Conservation (phyloP, 2,113 vertebrate species). For the Ascaphus truei region DNA sequence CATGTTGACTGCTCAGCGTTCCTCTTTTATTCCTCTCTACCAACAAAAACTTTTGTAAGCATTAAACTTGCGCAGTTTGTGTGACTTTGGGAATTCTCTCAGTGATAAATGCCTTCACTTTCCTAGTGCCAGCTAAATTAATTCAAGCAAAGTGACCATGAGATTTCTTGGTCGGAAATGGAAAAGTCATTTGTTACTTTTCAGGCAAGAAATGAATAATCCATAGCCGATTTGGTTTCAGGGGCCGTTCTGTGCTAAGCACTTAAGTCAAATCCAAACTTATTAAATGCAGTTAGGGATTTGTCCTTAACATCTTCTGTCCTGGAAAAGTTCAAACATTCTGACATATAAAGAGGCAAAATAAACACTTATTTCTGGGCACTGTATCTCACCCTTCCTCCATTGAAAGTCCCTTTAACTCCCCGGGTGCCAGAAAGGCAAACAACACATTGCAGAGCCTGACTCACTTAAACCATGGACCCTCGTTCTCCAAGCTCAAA, state of each 20-base stretch:
- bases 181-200: constrained; percentile 39
- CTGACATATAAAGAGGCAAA: too few relatives aligned
- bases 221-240: constrained; percentile 30
- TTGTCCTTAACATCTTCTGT: not conserved
- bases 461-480: too few relatives aligned
- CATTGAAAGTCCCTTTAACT: too few relatives aligned
- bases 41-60: not conserved
- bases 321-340: too few relatives aligned
- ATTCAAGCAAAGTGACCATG: constrained; percentile 32
- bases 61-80: not conserved
- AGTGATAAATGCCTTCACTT: constrained; percentile 26
- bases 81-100: constrained; percentile 34
- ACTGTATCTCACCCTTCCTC: too few relatives aligned
- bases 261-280: constrained; percentile 21
- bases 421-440: too few relatives aligned
- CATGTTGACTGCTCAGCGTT: too few relatives aligned
- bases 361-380: too few relatives aligned
- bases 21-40: not conserved
- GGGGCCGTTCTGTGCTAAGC: constrained; percentile 10
- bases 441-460: too few relatives aligned
- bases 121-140: constrained; percentile 28
- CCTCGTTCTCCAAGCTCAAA: too few relatives aligned
- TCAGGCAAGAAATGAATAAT: constrained; percentile 34
- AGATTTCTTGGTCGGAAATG: constrained; percentile 32
- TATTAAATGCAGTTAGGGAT: constrained; percentile 16